Conservation (phyloP, 2,797 vertebrate genomes). For the Sternotherus odoratus region DNA sequence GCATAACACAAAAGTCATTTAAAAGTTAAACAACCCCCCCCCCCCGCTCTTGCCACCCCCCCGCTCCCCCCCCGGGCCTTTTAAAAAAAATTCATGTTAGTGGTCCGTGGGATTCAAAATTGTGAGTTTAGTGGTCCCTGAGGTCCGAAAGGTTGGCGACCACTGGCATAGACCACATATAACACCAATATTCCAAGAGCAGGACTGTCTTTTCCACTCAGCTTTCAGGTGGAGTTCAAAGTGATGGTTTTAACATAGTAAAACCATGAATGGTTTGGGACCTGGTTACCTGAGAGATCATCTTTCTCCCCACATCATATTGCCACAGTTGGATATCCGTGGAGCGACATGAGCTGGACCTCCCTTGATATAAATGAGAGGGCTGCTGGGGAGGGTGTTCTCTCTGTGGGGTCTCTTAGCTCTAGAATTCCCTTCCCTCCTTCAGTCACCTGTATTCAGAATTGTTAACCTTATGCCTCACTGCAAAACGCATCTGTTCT, state of each 20-base stretch:
- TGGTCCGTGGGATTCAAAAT: too few species aligned
- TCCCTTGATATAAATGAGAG: not conserved
- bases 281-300: not conserved
- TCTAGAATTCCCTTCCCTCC: not conserved
- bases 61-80: too few species aligned
- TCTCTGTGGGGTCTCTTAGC: not conserved
- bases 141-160: too few species aligned
- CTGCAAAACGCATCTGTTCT: not conserved
- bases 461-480: not conserved
- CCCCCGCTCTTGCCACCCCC: too few species aligned
- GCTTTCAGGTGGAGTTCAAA: not conserved
- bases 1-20: too few species aligned
- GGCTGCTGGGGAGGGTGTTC: not conserved
- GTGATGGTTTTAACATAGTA: not conserved
- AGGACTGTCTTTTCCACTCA: not conserved
- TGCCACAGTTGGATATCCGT: not conserved
- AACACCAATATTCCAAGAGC: not conserved
- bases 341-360: not conserved
- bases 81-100: too few species aligned
- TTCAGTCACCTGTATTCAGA: not conserved
- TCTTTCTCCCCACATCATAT: not conserved
- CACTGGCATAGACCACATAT: not conserved
- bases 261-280: not conserved
- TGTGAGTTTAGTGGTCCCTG: too few species aligned
- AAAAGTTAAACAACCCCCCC: too few species aligned